Evolutionary conservation across 2,888 invertebrate genomes (phyloP).

Genomic region (Eurois occulta): DNA sequence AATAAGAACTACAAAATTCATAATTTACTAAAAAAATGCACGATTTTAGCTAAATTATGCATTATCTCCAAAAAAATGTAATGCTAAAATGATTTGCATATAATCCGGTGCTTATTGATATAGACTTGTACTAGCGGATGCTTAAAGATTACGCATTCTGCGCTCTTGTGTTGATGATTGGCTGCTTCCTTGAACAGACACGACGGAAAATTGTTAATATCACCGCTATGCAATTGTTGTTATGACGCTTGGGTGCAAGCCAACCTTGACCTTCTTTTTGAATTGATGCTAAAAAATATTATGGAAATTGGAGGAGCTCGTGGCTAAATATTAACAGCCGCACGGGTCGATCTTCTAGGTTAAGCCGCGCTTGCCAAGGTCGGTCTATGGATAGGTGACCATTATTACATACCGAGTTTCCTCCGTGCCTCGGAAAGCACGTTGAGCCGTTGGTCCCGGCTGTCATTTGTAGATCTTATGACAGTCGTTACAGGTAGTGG

Average conservation of each 20-base stretch:
- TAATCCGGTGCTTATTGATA: neutral
- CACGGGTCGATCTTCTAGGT: too few species aligned
- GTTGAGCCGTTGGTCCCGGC: too few species aligned
- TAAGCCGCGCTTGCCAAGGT: too few species aligned
- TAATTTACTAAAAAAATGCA: neutral
- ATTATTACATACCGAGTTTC: too few species aligned
- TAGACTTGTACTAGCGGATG: neutral
- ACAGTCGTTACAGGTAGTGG: too few species aligned
- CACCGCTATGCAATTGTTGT: neutral
- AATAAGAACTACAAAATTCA: neutral
- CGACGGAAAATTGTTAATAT: neutral
- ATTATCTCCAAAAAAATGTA: too few species aligned
- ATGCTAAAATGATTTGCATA: neutral
- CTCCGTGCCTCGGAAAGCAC: too few species aligned
- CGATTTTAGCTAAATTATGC: too few species aligned
- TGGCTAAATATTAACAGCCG: too few species aligned
- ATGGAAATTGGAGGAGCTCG: too few species aligned
- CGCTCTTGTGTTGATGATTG: neutral
- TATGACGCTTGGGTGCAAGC: neutral
- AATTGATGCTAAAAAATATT: neutral
- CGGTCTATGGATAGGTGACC: too few species aligned
- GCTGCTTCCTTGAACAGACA: neutral
- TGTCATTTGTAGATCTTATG: too few species aligned
- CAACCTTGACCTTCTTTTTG: neutral
- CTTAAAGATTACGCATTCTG: neutral